phyloP scores from a whole-genome alignment of 2,888 invertebrate genomes.

The Andrena flavipes region DNA sequence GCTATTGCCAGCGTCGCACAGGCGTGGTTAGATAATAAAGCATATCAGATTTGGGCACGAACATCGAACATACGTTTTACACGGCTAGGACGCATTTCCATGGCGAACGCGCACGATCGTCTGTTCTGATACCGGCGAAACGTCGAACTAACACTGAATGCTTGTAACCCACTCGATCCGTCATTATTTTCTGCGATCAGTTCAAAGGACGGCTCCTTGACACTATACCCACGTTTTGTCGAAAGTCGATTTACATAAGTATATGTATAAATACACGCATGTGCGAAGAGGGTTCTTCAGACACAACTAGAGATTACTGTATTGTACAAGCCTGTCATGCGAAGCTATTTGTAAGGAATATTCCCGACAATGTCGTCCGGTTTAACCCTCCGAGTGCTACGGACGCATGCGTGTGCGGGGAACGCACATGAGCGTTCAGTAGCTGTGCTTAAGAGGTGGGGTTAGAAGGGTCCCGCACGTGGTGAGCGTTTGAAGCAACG shows the following conservation, averaged over 20 bases:
- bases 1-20: constrained; percentile 29
- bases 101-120: not conserved
- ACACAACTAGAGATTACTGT: constrained; percentile 5
- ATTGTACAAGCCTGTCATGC: constrained; percentile 30
- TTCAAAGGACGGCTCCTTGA: not conserved
- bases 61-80: not conserved
- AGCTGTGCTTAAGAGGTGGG: too few relatives aligned
- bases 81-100: not conserved
- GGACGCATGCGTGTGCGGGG: too few relatives aligned
- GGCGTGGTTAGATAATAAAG: constrained; percentile 41
- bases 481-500: too few relatives aligned
- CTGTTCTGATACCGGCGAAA: constrained; percentile 4
- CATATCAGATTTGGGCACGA: constrained; percentile 53
- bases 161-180: constrained; percentile 31
- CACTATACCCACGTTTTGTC: constrained; percentile 2
- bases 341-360: constrained; percentile 24
- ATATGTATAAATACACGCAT: not conserved
- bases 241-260: not conserved
- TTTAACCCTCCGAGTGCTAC: not conserved
- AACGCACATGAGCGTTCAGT: too few relatives aligned
- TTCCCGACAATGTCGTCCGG: constrained; percentile 1
- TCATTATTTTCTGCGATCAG: not conserved
- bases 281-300: constrained; percentile 1
- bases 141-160: constrained; percentile 44
- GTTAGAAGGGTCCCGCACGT: too few relatives aligned